phyloP scores from a whole-genome alignment of 2,797 vertebrate species.

The Erethizon dorsatum region DNA sequence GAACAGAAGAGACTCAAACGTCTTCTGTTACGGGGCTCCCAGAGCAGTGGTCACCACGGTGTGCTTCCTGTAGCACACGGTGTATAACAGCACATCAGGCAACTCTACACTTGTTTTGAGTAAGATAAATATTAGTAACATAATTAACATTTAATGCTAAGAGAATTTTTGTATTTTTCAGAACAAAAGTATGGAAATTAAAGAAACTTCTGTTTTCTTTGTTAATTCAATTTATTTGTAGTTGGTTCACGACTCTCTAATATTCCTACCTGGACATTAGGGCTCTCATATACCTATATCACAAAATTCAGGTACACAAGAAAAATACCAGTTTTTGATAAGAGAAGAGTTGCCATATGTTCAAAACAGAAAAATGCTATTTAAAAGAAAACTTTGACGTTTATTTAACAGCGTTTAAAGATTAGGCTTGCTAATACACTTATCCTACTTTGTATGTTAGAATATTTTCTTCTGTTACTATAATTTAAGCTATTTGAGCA shows the following conservation, averaged over 20 bases:
- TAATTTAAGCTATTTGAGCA: conserved; percentile 61
- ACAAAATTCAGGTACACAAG: background rate
- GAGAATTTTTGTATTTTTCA: background rate
- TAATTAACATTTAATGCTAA: background rate
- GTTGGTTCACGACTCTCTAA: background rate
- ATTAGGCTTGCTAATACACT: conserved; percentile 77
- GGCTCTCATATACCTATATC: background rate
- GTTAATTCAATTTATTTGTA: background rate
- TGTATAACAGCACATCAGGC: fast-evolving
- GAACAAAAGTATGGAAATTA: background rate
- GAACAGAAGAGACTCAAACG: background rate
- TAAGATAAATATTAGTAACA: conserved; percentile 13
- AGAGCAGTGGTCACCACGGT: no score
- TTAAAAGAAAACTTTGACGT: background rate
- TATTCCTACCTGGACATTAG: background rate
- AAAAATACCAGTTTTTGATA: conserved; percentile 18
- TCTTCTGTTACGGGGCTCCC: background rate
- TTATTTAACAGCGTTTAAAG: conserved; percentile 76
- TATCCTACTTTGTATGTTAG: conserved; percentile 69
- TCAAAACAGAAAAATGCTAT: background rate
- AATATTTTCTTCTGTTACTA: conserved; percentile 75
- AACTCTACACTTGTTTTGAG: background rate
- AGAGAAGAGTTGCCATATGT: background rate
- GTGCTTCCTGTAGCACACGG: background rate
- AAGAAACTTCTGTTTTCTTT: background rate